phyloP scores from a whole-genome alignment of 2,888 invertebrate species.

The Andrena flavipes region DNA sequence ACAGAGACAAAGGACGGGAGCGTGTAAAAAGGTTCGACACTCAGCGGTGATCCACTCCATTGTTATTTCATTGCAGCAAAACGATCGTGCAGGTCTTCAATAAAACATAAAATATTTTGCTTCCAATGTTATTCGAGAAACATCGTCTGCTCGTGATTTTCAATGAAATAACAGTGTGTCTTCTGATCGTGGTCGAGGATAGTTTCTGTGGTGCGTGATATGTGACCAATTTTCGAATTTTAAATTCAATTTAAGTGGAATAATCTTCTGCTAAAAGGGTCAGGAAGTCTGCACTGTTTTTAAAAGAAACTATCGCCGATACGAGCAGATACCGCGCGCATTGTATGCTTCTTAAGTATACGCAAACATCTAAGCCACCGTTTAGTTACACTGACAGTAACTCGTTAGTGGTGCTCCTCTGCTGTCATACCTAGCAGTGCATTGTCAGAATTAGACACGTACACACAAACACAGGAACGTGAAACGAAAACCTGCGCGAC shows the following conservation, averaged over 20 bases:
- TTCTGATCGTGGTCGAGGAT: constrained; percentile 5
- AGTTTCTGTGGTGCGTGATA: neutral
- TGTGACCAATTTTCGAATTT: neutral
- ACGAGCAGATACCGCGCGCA: constrained; percentile 16
- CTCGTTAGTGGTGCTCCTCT: constrained; percentile 71
- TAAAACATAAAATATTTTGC: neutral
- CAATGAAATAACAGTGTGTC: constrained; percentile 28
- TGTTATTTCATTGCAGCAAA: constrained; percentile 22
- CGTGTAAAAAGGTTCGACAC: constrained; percentile 16
- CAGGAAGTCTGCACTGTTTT: neutral
- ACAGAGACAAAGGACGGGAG: constrained; percentile 14
- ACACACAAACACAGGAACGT: constrained; percentile 37
- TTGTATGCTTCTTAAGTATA: constrained; percentile 30
- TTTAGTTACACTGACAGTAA: constrained; percentile 63
- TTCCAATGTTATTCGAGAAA: neutral
- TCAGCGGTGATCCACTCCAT: constrained; percentile 6
- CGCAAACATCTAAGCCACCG: constrained; percentile 58
- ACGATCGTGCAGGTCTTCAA: neutral
- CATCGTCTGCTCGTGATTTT: neutral
- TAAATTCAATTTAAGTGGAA: neutral
- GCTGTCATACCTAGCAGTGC: constrained; percentile 71
- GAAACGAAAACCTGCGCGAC: constrained; percentile 54
- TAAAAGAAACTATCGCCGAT: neutral
- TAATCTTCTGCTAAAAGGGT: neutral
- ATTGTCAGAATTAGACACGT: constrained; percentile 74